phyloP scores from a whole-genome alignment of 1,140 invertebrate genomes.

The Temnothorax curvispinosus region DNA sequence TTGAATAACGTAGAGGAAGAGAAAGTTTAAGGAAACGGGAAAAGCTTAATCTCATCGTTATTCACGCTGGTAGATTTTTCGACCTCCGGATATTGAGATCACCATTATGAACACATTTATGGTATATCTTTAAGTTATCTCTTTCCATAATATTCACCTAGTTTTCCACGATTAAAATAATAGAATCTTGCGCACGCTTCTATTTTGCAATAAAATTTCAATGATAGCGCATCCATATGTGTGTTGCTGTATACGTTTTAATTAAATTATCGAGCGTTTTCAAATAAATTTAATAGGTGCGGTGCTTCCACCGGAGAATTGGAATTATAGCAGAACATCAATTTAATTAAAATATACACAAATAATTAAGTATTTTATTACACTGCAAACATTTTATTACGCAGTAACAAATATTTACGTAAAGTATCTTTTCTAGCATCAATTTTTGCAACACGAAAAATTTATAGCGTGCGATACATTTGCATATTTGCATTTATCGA shows the following conservation, averaged over 20 bases:
- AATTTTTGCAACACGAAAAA: neutral
- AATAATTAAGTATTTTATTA: conserved; percentile 15
- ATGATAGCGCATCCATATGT: neutral
- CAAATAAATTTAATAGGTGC: conserved; percentile 17
- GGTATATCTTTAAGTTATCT: neutral
- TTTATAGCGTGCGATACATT: neutral
- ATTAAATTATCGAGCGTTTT: conserved; percentile 25
- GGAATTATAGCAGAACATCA: conserved; percentile 4
- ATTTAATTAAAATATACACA: conserved; percentile 22
- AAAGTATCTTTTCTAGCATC: neutral
- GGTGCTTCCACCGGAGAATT: neutral
- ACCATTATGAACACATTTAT: neutral
- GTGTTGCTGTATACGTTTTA: neutral
- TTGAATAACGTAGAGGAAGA: neutral
- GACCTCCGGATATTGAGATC: neutral
- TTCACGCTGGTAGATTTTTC: neutral
- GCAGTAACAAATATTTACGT: neutral
- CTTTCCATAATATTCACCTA: neutral
- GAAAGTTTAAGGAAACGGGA: neutral
- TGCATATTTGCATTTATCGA: conserved; percentile 9
- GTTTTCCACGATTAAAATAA: neutral
- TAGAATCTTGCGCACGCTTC: neutral
- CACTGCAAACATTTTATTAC: neutral
- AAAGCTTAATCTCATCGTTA: neutral
- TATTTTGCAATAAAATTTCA: neutral